Evolutionary conservation across 2,797 vertebrate species (phyloP).

Genomic region (Leptatherina wallacei): DNA sequence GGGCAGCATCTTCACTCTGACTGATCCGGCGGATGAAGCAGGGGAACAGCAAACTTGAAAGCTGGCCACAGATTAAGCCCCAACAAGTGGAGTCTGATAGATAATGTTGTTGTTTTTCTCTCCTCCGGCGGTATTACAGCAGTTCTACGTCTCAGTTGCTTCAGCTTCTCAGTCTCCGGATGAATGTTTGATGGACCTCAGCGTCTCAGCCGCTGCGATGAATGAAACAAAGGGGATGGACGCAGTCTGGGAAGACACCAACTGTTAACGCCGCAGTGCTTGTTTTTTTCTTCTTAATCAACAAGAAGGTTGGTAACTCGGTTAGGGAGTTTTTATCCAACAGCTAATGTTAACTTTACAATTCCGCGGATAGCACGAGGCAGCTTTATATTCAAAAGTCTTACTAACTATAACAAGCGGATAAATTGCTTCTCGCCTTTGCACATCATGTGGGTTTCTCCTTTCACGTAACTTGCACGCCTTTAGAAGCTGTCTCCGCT

Average conservation of each 20-base stretch:
- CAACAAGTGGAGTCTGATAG: neutral
- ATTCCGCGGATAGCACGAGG: too few relatives aligned
- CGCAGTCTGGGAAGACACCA: constrained; percentile 17
- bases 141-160: neutral
- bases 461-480: neutral
- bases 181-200: constrained; percentile 42
- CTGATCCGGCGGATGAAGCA: constrained; percentile 32
- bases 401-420: neutral
- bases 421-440: neutral
- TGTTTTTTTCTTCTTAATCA: neutral
- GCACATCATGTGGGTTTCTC: neutral
- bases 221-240: constrained; percentile 67
- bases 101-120: accelerated
- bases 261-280: neutral
- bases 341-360: constrained; percentile 19
- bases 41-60: constrained; percentile 43
- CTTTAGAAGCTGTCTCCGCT: neutral
- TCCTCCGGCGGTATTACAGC: accelerated
- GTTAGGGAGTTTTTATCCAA: neutral
- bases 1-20: constrained; percentile 40
- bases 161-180: neutral
- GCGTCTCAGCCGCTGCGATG: constrained; percentile 33
- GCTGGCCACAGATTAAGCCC: neutral
- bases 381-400: neutral
- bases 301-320: neutral